phyloP scores from a whole-genome alignment of 2,797 vertebrate species.

The Pelochelys cantorii region DNA sequence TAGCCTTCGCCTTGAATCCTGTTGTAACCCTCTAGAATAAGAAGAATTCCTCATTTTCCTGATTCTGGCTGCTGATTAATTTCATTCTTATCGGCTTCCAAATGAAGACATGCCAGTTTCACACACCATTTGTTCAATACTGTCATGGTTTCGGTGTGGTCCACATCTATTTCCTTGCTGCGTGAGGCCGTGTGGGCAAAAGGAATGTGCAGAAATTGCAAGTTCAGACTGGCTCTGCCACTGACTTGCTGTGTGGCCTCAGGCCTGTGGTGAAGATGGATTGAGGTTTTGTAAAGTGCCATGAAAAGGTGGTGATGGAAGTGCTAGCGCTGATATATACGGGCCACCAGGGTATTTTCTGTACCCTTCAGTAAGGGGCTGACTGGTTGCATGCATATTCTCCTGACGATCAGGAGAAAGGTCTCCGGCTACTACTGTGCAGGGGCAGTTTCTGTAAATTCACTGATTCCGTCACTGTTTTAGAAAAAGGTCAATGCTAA shows the following conservation, averaged over 20 bases:
- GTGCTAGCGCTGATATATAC: background rate
- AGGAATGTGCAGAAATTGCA: background rate
- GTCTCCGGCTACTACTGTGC: background rate
- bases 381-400: background rate
- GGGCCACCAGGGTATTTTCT: background rate
- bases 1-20: background rate
- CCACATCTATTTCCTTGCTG: background rate
- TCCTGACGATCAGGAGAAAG: background rate
- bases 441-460: background rate
- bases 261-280: background rate
- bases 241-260: background rate
- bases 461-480: background rate
- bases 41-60: constrained; percentile 15
- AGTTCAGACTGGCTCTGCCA: background rate
- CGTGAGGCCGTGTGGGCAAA: fast-evolving
- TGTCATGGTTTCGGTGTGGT: background rate
- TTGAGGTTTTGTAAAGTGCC: background rate
- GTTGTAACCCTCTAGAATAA: background rate
- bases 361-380: too few relatives aligned
- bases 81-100: background rate
- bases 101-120: background rate
- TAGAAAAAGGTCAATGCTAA: background rate
- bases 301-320: background rate
- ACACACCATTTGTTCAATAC: fast-evolving
- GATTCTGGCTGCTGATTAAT: background rate